Base-by-base conservation (phyloP, 1,140 invertebrate genomes). In the Luehdorfia chinensis region DNA sequence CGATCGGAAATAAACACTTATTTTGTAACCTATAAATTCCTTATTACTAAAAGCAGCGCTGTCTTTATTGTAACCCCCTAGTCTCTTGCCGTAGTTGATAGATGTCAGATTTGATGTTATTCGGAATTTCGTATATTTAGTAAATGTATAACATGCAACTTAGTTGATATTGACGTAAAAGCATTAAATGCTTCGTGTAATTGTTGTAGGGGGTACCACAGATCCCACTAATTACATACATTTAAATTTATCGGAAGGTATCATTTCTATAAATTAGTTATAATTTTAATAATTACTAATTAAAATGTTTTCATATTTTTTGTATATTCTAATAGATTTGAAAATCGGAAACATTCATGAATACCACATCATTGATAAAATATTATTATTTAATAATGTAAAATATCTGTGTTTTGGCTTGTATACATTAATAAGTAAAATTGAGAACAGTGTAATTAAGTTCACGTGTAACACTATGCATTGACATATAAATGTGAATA, bases 331-430 rank as follows among this genome's bases (percentile, higher is more conserved):
- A 30, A 43, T 76, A 72, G 64, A 63, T 60, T 11, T 56, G 65
- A 60, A 78, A 78, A 72, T 68, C 61, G 59, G 72, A 80, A 80
- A 75, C 70, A 78, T 77, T 75, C 66, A 71, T 66, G 60, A 76
- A 81, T 81, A 73, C 74, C 80, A 78, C 79, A 84, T 77, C 65
- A 63, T 73, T 66, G 75, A 67, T 73, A 85, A 70, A 78, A 80
- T 83, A 85, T 79, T 85, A 84, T 67, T 67, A 63, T 80, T 77
- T 74, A 61, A 72, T 72, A 73, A 61, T 83, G 69, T 84, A 86
- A 84, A 58, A 83, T 77, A 79, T 75, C 62, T 81, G 80, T 86
- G 77, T 86, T 86, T 86, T 77, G 83, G 83, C 78, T 81, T 86
- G 78, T 86, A 83, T 86, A 86, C 78, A 86, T 80, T 75, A 62